A percentile compares a stretch with the other conserved stretches of the same genome.
Evolutionary conservation across 2,797 vertebrate species (phyloP).

Genomic region (Myioborus miniatus): DNA sequence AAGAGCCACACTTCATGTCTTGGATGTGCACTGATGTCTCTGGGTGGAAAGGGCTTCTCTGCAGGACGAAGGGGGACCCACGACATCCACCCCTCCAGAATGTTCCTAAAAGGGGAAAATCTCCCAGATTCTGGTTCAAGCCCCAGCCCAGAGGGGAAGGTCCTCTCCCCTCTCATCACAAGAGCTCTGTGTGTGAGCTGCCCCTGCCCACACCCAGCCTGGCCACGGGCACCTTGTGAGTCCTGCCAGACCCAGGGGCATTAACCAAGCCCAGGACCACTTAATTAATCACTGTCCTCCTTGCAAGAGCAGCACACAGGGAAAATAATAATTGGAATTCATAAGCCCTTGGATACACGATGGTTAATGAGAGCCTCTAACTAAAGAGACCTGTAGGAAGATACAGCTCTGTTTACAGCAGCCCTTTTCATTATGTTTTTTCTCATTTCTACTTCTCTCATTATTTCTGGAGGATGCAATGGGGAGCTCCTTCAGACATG

Average conservation of each 20-base stretch:
- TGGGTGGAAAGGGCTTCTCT: not conserved
- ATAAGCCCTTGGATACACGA: not conserved
- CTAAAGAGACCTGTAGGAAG: not conserved
- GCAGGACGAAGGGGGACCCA: not conserved
- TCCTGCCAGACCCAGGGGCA: not conserved
- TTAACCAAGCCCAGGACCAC: not conserved
- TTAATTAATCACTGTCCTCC: not conserved
- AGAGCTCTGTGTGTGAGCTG: not conserved
- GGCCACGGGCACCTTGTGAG: not conserved
- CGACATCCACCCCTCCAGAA: not conserved
- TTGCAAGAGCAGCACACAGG: not conserved
- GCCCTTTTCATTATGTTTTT: not conserved
- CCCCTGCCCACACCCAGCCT: not conserved
- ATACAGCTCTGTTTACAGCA: not conserved
- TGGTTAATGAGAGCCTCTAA: not conserved
- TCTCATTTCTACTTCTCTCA: not conserved
- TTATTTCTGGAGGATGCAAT: not conserved
- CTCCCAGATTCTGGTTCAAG: not conserved
- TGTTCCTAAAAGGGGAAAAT: not conserved
- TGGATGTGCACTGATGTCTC: accelerated
- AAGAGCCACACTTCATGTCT: not conserved
- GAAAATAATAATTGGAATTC: not conserved
- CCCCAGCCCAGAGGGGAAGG: not conserved
- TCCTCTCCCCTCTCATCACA: not conserved
- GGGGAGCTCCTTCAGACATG: not conserved